Evolutionary conservation across 2,888 invertebrate species (phyloP).

Genomic region (Melinaea menophilus): DNA sequence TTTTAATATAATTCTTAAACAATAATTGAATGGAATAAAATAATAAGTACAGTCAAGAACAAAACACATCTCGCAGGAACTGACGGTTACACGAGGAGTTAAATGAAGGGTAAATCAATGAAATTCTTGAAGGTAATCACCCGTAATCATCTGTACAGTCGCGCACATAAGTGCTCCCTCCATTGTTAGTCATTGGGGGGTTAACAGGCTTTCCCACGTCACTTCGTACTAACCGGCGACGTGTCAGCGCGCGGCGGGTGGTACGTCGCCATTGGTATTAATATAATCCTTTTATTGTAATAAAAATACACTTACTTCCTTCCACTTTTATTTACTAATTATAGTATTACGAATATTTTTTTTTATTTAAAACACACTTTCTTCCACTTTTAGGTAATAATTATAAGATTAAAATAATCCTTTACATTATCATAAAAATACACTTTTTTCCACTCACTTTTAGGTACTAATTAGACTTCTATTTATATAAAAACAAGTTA

Average conservation of each 20-base stretch:
- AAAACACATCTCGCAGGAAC: not conserved
- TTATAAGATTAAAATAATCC: too few species aligned
- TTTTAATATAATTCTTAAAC: too few species aligned
- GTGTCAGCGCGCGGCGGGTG: constrained; percentile 54
- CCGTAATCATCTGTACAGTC: constrained; percentile 16
- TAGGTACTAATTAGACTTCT: too few species aligned
- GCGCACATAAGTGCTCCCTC: constrained; percentile 9
- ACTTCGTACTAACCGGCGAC: constrained; percentile 33
- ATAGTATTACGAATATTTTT: not conserved
- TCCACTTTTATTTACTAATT: not conserved
- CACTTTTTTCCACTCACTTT: too few species aligned
- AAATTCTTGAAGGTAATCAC: constrained; percentile 26
- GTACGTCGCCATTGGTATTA: constrained; percentile 37
- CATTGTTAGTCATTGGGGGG: constrained; percentile 28
- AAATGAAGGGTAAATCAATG: constrained; percentile 23
- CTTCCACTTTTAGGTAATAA: too few species aligned
- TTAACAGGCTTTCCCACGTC: constrained; percentile 43
- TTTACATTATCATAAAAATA: too few species aligned
- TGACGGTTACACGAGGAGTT: constrained; percentile 19
- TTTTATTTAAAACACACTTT: too few species aligned
- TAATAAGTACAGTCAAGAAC: not conserved
- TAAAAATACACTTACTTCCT: not conserved
- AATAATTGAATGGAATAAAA: not conserved
- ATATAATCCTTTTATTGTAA: too few species aligned
- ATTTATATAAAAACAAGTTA: too few species aligned